Evolutionary conservation across 2,113 vertebrate species (phyloP).

Genomic region (Gallinago jamesoni): DNA sequence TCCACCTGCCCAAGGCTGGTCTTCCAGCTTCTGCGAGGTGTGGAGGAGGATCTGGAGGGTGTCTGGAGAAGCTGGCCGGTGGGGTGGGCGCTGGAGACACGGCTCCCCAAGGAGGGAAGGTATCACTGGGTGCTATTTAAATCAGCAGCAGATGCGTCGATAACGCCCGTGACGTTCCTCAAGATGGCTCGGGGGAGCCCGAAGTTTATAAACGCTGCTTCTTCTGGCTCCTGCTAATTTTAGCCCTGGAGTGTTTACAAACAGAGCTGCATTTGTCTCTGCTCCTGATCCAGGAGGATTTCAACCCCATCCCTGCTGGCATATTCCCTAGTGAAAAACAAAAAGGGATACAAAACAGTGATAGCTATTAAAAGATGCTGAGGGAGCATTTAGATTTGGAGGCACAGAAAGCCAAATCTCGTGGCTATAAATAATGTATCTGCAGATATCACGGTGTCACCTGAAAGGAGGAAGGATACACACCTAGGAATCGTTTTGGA

Average conservation of each 20-base stretch:
- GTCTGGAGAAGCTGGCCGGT: neutral
- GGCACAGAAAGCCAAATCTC: neutral
- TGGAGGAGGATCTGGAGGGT: neutral
- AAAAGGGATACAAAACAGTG: neutral
- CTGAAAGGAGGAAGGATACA: neutral
- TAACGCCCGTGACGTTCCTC: constrained; percentile 16
- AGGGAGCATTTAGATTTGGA: neutral
- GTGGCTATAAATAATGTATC: neutral
- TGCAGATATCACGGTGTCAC: neutral
- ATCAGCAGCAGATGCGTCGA: constrained; percentile 5
- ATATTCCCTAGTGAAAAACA: neutral
- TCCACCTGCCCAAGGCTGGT: neutral
- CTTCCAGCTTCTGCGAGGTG: neutral
- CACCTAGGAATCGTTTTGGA: neutral
- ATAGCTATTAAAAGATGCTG: neutral
- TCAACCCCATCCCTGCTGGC: constrained; percentile 7
- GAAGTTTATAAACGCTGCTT: constrained; percentile 35
- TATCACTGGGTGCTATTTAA: constrained; percentile 27
- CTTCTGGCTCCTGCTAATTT: constrained; percentile 49
- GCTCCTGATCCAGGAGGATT: constrained; percentile 17
- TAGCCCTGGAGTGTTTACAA: constrained; percentile 71
- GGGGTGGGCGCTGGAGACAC: neutral
- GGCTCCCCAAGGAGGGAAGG: constrained; percentile 8
- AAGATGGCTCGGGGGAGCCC: constrained; percentile 37
- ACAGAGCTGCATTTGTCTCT: constrained; percentile 44